phyloP scores from a whole-genome alignment of 2,888 invertebrate species.

The Girardia tigrina region DNA sequence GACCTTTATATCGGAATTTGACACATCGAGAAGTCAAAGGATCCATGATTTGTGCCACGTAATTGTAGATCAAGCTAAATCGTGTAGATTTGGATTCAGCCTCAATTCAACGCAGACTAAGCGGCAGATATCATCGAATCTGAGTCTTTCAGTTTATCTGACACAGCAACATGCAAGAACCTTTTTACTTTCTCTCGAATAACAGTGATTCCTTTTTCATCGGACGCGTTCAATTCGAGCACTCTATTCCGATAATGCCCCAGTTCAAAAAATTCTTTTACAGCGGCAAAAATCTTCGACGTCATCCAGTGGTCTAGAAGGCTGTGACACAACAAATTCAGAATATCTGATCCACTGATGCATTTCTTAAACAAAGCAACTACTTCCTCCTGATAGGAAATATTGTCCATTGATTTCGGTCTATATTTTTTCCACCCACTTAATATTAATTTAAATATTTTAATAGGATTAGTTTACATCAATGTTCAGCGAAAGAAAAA shows the following conservation, averaged over 20 bases:
- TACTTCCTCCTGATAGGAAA: constrained; percentile 88
- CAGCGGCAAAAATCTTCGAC: constrained; percentile 86
- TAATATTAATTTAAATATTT: too few relatives aligned
- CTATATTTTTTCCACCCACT: too few relatives aligned
- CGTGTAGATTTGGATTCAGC: too few relatives aligned
- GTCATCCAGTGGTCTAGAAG: constrained; percentile 88
- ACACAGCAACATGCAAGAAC: constrained; percentile 78
- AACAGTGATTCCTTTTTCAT: constrained; percentile 93
- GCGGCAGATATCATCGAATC: constrained; percentile 96
- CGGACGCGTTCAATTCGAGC: constrained; percentile 88
- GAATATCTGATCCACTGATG: constrained; percentile 70
- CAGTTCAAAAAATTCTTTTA: constrained; percentile 72
- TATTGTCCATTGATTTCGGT: constrained; percentile 80
- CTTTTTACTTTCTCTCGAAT: constrained; percentile 87
- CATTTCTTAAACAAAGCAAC: constrained; percentile 79
- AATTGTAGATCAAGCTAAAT: too few relatives aligned
- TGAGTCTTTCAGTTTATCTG: constrained; percentile 62
- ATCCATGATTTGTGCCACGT: too few relatives aligned
- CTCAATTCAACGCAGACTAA: too few relatives aligned
- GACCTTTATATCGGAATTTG: too few relatives aligned
- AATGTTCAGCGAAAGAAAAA: too few relatives aligned
- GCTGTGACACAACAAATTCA: constrained; percentile 87
- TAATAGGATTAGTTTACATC: too few relatives aligned
- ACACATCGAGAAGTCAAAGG: too few relatives aligned
- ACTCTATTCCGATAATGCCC: constrained; percentile 58